Evolutionary conservation across 2,113 vertebrate genomes (phyloP), one percentile per base, ranked within the genome.

Genomic region (Arizona elegans): DNA sequence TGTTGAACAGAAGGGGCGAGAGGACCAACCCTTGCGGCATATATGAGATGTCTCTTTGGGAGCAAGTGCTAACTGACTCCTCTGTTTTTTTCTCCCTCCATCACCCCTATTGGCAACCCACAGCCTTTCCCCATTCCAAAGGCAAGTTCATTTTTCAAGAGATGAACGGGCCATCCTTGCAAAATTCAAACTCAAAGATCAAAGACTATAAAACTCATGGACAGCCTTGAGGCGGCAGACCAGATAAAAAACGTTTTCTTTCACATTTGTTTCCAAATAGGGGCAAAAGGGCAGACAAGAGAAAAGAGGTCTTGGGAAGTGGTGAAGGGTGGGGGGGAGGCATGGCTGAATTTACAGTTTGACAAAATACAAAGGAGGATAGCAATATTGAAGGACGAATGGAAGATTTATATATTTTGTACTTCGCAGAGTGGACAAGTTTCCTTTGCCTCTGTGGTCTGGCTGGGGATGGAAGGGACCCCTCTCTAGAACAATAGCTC

Each of bases 241-340:
- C 38, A 86, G 81, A 21, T 43, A 43, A 86, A 62, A 47, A 56
- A 17, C 19, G 19, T 11, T 58, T 56, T 86, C 17, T 86, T 56
- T 59, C 75, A 56, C 81, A 91, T 65, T 87, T 52, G 38, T 52
- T 86, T 58, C 81, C 91, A 87, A 86, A 50, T 87, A 87, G 81
- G 91, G 91, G 24, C 12, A 91, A 58, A 91, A 91, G 81, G n/a
- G 75, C 90, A 91, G 55, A 87, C 38, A n/a, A 26, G 65, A n/a
- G 90, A 75, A 59, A 55, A 47, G 24, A 91, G 91, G 65, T 54
- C 11, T n/a, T 12, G 50, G 17, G 65, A 70, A 70, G 65, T n/a
- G 59, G 8, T 24, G 7, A 7, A 0, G 23, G 47, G 50, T 0
- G 54, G 13, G 53, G 70, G 8, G 13, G 5, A 33, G 33, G 53